A percentile compares a stretch with the other conserved stretches of the same genome.
Evolutionary conservation across 2,888 invertebrate genomes (phyloP).

Genomic region (Morpho deidamia): DNA sequence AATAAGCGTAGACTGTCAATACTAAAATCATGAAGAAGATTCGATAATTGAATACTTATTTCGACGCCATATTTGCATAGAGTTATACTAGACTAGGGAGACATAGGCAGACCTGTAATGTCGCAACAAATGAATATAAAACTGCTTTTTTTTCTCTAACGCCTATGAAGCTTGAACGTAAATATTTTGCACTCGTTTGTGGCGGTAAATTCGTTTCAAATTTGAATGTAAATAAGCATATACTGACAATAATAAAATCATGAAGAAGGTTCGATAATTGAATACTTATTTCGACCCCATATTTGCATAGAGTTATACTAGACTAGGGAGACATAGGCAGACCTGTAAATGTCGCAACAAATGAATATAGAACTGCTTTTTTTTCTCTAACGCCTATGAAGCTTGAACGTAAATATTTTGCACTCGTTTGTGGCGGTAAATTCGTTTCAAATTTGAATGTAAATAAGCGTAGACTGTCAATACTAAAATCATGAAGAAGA

Average conservation of each 20-base stretch:
- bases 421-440: slow-evolving; percentile 22
- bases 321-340: too few species aligned
- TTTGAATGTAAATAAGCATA: slow-evolving; percentile 14
- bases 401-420: slow-evolving; percentile 33
- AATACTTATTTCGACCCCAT: neutral
- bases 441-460: slow-evolving; percentile 22
- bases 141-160: slow-evolving; percentile 72
- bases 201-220: slow-evolving; percentile 25
- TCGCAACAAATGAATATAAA: slow-evolving; percentile 77
- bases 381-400: slow-evolving; percentile 72
- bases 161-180: slow-evolving; percentile 54
- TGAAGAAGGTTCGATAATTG: neutral
- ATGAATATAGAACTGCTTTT: slow-evolving; percentile 76
- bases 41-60: neutral
- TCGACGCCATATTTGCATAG: too few species aligned
- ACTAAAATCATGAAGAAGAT: neutral
- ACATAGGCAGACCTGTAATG: too few species aligned
- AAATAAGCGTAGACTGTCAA: neutral
- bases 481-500: neutral
- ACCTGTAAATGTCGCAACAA: too few species aligned
- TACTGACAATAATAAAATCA: neutral
- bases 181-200: slow-evolving; percentile 27
- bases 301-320: too few species aligned
- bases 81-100: too few species aligned
- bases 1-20: neutral